These are phyloP conservation scores for Eospalax fontanierii DNA, from an alignment of 2,797 vertebrate genomes.

Conservation along the genomic window DNA sequence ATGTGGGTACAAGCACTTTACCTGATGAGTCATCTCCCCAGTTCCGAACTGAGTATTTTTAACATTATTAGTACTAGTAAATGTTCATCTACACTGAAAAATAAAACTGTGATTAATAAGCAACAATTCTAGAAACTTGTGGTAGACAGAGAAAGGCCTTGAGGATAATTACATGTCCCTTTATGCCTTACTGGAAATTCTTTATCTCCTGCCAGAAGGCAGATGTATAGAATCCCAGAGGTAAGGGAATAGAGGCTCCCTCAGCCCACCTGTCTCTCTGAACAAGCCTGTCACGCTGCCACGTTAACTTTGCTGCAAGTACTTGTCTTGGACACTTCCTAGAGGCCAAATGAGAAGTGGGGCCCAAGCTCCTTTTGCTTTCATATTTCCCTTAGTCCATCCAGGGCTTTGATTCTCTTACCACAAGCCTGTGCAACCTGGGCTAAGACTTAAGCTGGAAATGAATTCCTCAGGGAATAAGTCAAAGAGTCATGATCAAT, in stretches of 20 bases:
- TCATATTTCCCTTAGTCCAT: neutral
- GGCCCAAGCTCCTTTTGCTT: neutral
- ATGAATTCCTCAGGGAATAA: neutral
- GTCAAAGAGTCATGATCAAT: too few relatives aligned
- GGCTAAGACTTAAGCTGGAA: neutral
- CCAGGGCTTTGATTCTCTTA: neutral
- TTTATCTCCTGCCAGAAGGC: neutral
- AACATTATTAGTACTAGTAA: neutral
- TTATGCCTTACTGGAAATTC: neutral
- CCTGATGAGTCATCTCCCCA: neutral
- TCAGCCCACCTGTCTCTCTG: neutral
- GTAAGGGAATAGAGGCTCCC: neutral
- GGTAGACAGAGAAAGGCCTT: neutral
- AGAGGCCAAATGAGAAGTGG: neutral
- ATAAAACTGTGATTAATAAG: neutral
- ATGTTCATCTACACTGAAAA: neutral
- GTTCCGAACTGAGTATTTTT: neutral
- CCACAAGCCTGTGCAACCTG: neutral
- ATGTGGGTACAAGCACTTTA: too few relatives aligned
- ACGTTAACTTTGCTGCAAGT: neutral
- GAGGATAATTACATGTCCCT: neutral
- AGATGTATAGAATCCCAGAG: neutral
- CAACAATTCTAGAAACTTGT: conserved; percentile 1
- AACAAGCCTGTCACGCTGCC: neutral
- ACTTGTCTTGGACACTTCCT: neutral